Evolutionary conservation across 1,140 invertebrate species (phyloP), one percentile per base, ranked within the genome.

Genomic region (Phymastichus coffea): DNA sequence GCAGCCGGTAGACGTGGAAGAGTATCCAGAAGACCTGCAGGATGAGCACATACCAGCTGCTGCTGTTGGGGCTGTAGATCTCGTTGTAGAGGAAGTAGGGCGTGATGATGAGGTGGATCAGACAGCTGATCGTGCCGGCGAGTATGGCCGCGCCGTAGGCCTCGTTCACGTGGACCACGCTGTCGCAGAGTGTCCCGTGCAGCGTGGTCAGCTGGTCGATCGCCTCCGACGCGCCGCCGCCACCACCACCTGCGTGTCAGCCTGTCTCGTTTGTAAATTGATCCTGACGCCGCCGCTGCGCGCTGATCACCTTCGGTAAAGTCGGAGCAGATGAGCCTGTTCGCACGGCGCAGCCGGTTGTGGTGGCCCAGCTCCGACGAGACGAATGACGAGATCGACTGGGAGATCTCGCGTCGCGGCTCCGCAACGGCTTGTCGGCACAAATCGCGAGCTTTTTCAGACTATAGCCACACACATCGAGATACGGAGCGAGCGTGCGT

Each of bases 71-170:
- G n/a, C 77, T 70, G 37, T 48, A 55, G 19, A 86, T 74, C 67
- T 88, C 86, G 68, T 86, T 78, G 44, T 88, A 85, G 1, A 88
- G 73, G 68, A 89, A 88, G 68, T 88, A 89, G 0, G 87, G 85
- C 0, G 88, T 88, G 14, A 88, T 86, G 15, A 89, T 86, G 14
- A 89, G 71, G 64, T 89, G 88, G 58, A 89, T 77, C 28, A 89
- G 68, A 37, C 86, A 87, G 1, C 86, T 87, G 14, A 88, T 79
- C 3, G 86, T 78, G 8, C 87, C 83, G 1, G 85, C 78, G 1
- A 88, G 71, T 22, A 87, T 78, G 0, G 85, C 81, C 0, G 85
- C 64, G 0, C 86, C 86, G 64, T 84, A 88, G 23, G 79, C 75
- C 17, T 73, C 75, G 47, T 80, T 80, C 15, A 79, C 63, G 4